Evolutionary conservation across 2,113 vertebrate genomes (phyloP).

Genomic region (Lophotis ruficrista): DNA sequence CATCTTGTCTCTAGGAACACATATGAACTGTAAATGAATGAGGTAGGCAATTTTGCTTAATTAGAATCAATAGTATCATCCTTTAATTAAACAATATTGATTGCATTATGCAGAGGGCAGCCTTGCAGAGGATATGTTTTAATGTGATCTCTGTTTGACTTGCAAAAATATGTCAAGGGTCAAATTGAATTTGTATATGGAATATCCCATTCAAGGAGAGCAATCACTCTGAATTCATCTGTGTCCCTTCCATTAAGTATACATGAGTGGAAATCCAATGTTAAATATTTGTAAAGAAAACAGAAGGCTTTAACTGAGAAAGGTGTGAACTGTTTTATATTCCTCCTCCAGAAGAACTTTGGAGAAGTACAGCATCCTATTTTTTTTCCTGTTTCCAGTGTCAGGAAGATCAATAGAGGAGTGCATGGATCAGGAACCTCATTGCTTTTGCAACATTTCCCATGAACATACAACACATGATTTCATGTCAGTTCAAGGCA

Average conservation of each 20-base stretch:
- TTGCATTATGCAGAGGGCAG: constrained; percentile 48
- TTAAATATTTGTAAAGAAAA: neutral
- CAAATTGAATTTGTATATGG: neutral
- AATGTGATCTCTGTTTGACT: constrained; percentile 62
- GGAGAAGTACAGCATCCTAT: neutral
- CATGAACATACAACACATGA: neutral
- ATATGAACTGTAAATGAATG: constrained; percentile 74
- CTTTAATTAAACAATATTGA: constrained; percentile 81
- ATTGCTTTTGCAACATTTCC: neutral
- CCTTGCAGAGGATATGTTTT: constrained; percentile 60
- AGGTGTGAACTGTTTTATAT: neutral
- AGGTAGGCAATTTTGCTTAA: constrained; percentile 74
- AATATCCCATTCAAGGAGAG: neutral
- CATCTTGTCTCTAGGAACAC: constrained; percentile 56
- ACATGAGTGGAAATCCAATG: neutral
- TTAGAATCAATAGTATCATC: constrained; percentile 80
- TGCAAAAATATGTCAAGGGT: constrained; percentile 54
- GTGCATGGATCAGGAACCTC: neutral
- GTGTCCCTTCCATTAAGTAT: neutral
- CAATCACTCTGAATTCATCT: neutral
- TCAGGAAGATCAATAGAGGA: neutral
- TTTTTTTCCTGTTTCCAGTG: neutral
- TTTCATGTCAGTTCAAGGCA: neutral
- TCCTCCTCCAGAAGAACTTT: neutral
- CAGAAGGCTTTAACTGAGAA: neutral